phyloP scores from a whole-genome alignment of 2,888 invertebrate genomes.

The Hydropsyche betteni region DNA sequence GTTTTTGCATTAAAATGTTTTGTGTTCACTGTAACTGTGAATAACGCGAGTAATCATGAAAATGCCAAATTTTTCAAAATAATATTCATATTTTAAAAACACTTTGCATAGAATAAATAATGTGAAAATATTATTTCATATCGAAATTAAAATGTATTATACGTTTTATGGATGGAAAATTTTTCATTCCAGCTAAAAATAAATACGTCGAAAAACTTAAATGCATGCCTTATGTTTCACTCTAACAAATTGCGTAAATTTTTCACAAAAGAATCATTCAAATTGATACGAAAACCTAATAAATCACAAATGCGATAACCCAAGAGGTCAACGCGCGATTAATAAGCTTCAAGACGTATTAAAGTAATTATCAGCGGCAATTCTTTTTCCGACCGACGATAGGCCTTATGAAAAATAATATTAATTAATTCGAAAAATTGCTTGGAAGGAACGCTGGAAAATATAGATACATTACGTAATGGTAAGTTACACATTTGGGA shows the following conservation, averaged over 20 bases:
- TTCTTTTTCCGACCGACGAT: background rate
- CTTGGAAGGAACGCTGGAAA: background rate
- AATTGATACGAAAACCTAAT: background rate
- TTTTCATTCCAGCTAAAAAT: too few species aligned
- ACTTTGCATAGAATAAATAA: too few species aligned
- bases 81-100: too few species aligned
- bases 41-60: too few species aligned
- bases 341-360: slow-evolving; percentile 12
- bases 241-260: background rate
- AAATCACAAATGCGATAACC: background rate
- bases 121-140: too few species aligned
- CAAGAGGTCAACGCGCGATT: background rate
- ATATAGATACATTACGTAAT: background rate
- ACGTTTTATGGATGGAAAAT: too few species aligned
- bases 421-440: slow-evolving; percentile 15
- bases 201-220: too few species aligned
- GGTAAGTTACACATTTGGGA: background rate
- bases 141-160: too few species aligned
- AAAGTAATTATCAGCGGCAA: slow-evolving; percentile 10
- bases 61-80: too few species aligned
- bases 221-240: too few species aligned
- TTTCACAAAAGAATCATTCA: background rate
- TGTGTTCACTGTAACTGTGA: too few species aligned
- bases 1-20: too few species aligned
- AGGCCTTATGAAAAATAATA: background rate